Base-by-base conservation (phyloP, 2,797 vertebrate genomes). In the Micromesistius poutassou region DNA sequence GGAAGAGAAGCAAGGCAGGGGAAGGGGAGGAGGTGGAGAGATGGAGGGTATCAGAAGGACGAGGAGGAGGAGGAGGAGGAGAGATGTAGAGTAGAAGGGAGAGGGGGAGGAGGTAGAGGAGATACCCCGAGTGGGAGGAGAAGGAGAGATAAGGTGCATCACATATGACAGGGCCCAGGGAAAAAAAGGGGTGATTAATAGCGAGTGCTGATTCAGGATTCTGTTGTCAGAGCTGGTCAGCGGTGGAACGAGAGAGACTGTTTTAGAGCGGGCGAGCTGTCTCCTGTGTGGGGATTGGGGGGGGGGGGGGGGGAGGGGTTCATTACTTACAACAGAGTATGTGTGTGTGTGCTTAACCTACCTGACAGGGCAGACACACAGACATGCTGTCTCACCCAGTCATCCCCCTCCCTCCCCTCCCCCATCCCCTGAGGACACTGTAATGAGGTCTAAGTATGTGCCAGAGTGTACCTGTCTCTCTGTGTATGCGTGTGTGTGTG, bases 151-250 rank as follows among this genome's bases (percentile, higher is more conserved):
- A 81, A 80, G 84, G 42, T 19, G 42, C 42, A 46, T 19, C 42
- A 46, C 42, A 46, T 46, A 19, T 46, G 42, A 46, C 42, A 46
- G 42, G 42, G 13, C 13, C 42, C 9, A 14, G 25, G 62, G 62
- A 68, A 68, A 10, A 68, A 30, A 70, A 38, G 6, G 85, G 82
- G 85, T 89, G 90, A 93, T 93, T 90, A 82, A 91, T 91, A 80
- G 83, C 82, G 87, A 91, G 87, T 90, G 92, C 89, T 92, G 92
- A 93, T 84, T 92, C 90, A 92, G 92, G 82, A 81, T 78, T 84
- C 79, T 84, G 86, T 81, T 88, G 87, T 87, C 86, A 81, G 86
- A 85, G 83, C 74, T 84, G 81, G 81, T 88, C 79, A 77, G 16
- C 19, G 50, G 83, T 75, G 55, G 74, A 36, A 79, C 82, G 36